These are phyloP conservation scores for Carassius carassius DNA, from an alignment of 2,113 vertebrate genomes.

Conservation along the genomic window DNA sequence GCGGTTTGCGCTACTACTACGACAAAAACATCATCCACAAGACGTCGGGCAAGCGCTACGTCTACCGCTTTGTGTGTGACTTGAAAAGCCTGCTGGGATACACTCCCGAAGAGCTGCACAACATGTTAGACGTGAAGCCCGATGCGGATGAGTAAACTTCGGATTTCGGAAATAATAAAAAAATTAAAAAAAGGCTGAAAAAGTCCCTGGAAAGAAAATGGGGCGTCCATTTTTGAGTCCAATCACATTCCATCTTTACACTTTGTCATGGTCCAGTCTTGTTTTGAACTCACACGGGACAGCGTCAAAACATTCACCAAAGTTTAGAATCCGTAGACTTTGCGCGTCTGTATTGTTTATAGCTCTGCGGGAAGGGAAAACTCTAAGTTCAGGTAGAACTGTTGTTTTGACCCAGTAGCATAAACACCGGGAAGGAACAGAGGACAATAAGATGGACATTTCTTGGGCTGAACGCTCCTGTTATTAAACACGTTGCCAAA, in stretches of 20 bases:
- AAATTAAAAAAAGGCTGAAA: constrained; percentile 46
- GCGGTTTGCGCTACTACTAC: constrained; percentile 96
- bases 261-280: constrained; percentile 66
- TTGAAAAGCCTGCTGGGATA: constrained; percentile 97
- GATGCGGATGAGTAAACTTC: constrained; percentile 89
- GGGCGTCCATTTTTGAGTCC: constrained; percentile 66
- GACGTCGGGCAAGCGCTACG: constrained; percentile 95
- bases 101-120: constrained; percentile 93
- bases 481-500: constrained; percentile 70
- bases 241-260: constrained; percentile 68
- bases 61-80: constrained; percentile 98
- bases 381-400: constrained; percentile 42
- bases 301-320: constrained; percentile 67
- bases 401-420: constrained; percentile 65
- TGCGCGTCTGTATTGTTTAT: constrained; percentile 26
- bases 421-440: constrained; percentile 38
- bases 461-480: constrained; percentile 59
- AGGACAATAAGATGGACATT: constrained; percentile 15
- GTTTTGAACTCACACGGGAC: constrained; percentile 61
- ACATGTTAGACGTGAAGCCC: constrained; percentile 97
- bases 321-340: constrained; percentile 67
- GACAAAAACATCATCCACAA: constrained; percentile 99
- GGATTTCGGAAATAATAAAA: constrained; percentile 68
- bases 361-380: constrained; percentile 46
- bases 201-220: constrained; percentile 65